phyloP scores from a whole-genome alignment of 2,797 vertebrate species.

The Phaenicophaeus curvirostris region DNA sequence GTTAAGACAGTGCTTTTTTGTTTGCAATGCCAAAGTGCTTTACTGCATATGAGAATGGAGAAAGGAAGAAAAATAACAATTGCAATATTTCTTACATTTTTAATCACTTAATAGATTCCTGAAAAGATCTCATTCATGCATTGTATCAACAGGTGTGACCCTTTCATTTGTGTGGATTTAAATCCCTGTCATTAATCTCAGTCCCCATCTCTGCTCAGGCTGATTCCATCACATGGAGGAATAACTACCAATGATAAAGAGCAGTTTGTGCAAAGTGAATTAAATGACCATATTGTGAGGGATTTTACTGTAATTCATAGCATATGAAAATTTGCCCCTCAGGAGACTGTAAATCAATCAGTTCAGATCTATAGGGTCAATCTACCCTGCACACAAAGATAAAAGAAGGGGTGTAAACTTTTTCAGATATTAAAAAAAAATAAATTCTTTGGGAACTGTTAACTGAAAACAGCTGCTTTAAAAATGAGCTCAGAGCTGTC shows the following conservation, averaged over 20 bases:
- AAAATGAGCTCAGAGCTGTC: background rate
- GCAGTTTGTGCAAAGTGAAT: background rate
- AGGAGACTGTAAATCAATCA: constrained; percentile 49
- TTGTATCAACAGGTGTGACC: constrained; percentile 7
- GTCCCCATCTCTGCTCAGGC: background rate
- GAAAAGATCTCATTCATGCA: background rate
- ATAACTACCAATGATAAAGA: background rate
- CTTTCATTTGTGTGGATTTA: background rate
- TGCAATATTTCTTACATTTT: background rate
- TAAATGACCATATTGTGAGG: background rate
- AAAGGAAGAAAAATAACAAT: background rate
- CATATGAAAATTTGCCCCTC: constrained; percentile 16
- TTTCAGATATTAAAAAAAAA: constrained; percentile 50
- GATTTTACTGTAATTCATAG: constrained; percentile 19
- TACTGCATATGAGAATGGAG: background rate
- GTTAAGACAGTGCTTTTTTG: background rate
- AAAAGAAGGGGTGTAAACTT: constrained; percentile 37
- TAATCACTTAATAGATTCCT: background rate
- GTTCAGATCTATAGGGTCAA: background rate
- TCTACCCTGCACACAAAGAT: constrained; percentile 23
- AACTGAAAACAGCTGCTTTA: constrained; percentile 60
- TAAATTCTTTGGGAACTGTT: background rate
- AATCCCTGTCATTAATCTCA: background rate
- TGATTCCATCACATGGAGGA: background rate
- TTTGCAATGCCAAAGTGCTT: background rate